Evolutionary conservation across 2,797 vertebrate genomes (phyloP), one percentile per base, ranked within the genome.

Genomic region (Rhabdophis nuchalis): DNA sequence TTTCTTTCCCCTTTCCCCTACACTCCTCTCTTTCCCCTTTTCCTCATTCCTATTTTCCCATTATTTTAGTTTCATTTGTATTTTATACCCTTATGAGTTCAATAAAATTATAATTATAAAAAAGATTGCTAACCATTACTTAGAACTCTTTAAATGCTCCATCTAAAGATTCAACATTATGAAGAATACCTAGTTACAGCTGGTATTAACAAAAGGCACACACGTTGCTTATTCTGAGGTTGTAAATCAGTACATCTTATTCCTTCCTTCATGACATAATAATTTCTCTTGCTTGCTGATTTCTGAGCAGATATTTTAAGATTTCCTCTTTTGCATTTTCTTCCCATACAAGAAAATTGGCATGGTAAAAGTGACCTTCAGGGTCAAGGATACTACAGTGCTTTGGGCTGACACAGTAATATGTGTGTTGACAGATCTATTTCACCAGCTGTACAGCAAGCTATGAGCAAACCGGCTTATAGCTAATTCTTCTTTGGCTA

Each of bases 391-490:
- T 46, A 46, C 77, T 46, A 25, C 41, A 27, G 36, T 82, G 77
- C 77, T 82, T 23, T 12, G 77, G 77, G 77, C 41, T 46, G 77
- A 82, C 41, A 82, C 41, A 46, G 77, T 82, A 82, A 82, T 82
- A 82, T 82, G 4, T 82, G 41, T 82, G 77, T 46, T 99, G 99
- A 99, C 98, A 98, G 99, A 99, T 98, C 97, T 97, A 98, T 97
- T 97, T 97, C 97, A 98, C 98, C 99, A 99, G 98, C 98, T 99
- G 99, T 97, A 96, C 58, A 90, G 95, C 94, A 91, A 88, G 57
- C 56, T 88, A 91, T 91, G 92, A 61, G 50, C 46, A 52, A 88
- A 57, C 4, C 54, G 18, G 85, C 96, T 96, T 93, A 46, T 93
- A 93, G 54, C 96, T 97, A 97, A 97, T 96, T 89, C 96, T 95